Percentiles rank a stretch among this genome's conserved stretches.
Evolutionary conservation across 2,888 invertebrate species (phyloP).

Genomic region (Drosophila testacea): DNA sequence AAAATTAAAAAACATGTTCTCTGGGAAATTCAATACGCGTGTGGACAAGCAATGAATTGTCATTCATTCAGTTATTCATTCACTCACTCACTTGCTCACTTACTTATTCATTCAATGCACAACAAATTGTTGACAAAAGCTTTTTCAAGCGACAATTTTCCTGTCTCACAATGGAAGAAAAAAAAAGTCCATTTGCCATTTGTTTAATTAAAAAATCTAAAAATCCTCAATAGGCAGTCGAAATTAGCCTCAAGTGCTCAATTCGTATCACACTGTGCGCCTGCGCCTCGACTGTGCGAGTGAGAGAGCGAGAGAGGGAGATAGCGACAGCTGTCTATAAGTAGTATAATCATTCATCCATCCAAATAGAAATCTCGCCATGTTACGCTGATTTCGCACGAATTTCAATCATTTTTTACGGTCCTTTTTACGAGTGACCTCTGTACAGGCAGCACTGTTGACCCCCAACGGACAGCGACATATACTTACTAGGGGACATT

Average conservation of each 20-base stretch:
- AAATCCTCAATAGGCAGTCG: conserved; percentile 49
- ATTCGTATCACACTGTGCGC: conserved; percentile 68
- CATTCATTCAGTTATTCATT: conserved; percentile 51
- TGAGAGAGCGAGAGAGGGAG: conserved; percentile 19
- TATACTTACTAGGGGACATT: conserved; percentile 13
- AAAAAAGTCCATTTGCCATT: conserved; percentile 47
- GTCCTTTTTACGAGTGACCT: conserved; percentile 65
- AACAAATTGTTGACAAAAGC: conserved; percentile 65
- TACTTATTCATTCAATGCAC: conserved; percentile 53
- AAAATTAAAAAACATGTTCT: conserved; percentile 77
- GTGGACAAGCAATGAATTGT: conserved; percentile 52
- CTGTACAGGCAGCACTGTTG: conserved; percentile 52
- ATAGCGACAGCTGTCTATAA: conserved; percentile 61
- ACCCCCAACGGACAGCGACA: conserved; percentile 58
- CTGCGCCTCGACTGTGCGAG: conserved; percentile 46
- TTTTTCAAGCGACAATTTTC: conserved; percentile 48
- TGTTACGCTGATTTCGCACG: conserved; percentile 54
- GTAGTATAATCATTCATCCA: conserved; percentile 56
- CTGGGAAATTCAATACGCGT: conserved; percentile 75
- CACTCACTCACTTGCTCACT: conserved; percentile 24
- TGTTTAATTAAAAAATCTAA: conserved; percentile 71
- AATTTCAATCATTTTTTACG: conserved; percentile 51
- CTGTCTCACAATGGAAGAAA: conserved; percentile 1
- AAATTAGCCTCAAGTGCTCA: conserved; percentile 77
- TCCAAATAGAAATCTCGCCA: conserved; percentile 31